Percentiles rank a stretch among this genome's conserved stretches.
These are phyloP conservation scores for Synanthedon tipuliformis DNA, from an alignment of 2,888 invertebrate genomes.

Conservation along the genomic window DNA sequence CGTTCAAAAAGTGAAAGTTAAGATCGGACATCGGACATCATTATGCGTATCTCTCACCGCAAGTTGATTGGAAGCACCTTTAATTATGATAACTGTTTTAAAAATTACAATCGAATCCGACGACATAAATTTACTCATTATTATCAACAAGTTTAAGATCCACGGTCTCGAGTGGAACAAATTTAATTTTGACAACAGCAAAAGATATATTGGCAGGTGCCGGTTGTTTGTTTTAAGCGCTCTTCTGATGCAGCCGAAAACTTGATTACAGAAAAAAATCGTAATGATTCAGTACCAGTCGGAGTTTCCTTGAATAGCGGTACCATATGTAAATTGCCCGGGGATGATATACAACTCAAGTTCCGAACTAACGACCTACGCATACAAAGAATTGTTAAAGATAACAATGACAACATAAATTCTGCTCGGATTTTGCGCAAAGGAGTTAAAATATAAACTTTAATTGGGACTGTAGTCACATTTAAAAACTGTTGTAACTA, in stretches of 20 bases:
- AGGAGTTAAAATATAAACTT: neutral
- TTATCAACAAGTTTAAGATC: neutral
- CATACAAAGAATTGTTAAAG: constrained; percentile 31
- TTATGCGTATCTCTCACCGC: constrained; percentile 29
- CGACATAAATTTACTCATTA: constrained; percentile 5
- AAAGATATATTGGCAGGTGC: constrained; percentile 16
- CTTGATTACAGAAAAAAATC: constrained; percentile 50
- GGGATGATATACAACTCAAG: constrained; percentile 33
- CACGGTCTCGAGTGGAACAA: neutral
- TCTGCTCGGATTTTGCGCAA: neutral
- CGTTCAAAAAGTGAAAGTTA: constrained; percentile 57
- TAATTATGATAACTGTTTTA: constrained; percentile 42
- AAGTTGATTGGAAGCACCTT: constrained; percentile 45
- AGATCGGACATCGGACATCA: constrained; percentile 18
- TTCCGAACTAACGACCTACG: constrained; percentile 29
- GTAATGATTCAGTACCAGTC: constrained; percentile 45
- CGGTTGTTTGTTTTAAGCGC: constrained; percentile 54
- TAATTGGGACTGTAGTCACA: neutral
- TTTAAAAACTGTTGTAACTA: neutral
- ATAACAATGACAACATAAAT: constrained; percentile 29
- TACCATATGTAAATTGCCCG: constrained; percentile 52
- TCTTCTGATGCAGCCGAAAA: constrained; percentile 42
- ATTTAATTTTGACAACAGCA: constrained; percentile 12
- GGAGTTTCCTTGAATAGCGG: constrained; percentile 52
- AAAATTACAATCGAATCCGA: constrained; percentile 12